phyloP scores from a whole-genome alignment of 2,113 vertebrate species.

The Callipepla californica region DNA sequence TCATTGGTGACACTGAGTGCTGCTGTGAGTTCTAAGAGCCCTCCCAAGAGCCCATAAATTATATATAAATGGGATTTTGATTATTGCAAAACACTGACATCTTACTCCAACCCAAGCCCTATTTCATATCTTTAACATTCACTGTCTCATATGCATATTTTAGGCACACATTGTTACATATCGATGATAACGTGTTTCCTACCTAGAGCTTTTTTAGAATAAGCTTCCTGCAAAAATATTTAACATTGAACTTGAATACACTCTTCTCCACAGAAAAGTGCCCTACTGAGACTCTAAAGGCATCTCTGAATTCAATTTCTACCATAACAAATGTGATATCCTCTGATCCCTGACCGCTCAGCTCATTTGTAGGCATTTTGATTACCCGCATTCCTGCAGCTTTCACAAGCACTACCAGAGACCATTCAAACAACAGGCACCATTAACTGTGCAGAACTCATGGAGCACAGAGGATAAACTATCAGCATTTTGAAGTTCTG shows the following conservation, averaged over 20 bases:
- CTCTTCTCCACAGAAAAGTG: neutral
- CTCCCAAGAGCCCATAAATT: neutral
- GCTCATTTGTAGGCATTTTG: neutral
- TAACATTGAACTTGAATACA: slow-evolving; percentile 40
- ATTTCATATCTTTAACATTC: neutral
- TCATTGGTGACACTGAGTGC: neutral
- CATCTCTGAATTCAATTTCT: slow-evolving; percentile 26
- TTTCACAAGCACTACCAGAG: neutral
- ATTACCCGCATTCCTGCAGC: neutral
- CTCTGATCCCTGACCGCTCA: neutral
- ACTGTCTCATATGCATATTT: neutral
- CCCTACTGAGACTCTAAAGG: neutral
- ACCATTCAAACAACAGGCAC: neutral
- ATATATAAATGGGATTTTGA: neutral
- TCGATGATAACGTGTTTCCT: slow-evolving; percentile 20
- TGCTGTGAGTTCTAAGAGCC: neutral
- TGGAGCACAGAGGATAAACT: neutral
- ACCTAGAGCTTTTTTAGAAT: neutral
- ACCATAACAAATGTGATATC: neutral
- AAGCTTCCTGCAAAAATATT: neutral
- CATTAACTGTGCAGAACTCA: neutral
- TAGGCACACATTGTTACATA: neutral
- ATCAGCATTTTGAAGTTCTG: neutral
- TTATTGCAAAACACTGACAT: slow-evolving; percentile 14
- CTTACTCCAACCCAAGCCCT: neutral